Base-by-base conservation (phyloP, 2,888 invertebrate genomes). In the Scelioninae gen. 1 region DNA sequence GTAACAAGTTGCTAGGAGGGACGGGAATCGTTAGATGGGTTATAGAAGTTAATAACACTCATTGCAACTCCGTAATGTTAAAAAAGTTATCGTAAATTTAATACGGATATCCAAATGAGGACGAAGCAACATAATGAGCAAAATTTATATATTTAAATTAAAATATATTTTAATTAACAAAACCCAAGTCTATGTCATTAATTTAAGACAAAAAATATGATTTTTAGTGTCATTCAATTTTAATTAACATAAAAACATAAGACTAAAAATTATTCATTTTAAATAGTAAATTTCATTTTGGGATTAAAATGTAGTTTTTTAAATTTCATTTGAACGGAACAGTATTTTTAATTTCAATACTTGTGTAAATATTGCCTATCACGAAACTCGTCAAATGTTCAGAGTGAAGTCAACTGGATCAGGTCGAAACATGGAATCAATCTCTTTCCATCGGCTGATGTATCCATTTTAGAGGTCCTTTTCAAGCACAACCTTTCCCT, bases 391-490 rank as follows among this genome's bases (percentile, higher is more conserved):
- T n/a, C 15, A 47, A 15, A 13, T 15, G n/a, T 32, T 23, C 13
- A 43, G 31, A n/a, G 47, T 47, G n/a, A 49, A 49, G 51, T 51
- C 38, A 23, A 51, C 38, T 31, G 23, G 45, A 51, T 51, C 65
- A 38, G 23, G 34, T 13, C 38, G 23, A 51, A 65, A 66, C 29
- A 53, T 53, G 53, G 53, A 53, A 66, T 66, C 53, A 66, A 53
- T 66, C 56, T 38, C 38, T 9, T 38, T 38, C 16, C 16, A 38
- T 13, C 38, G 9, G 40, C 11, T 32, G 32, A 56, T 58, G 38
- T 45, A 55, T 55, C 34, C 40, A 32, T 74, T 63, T 55, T 74
- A n/a, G 32, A 0, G 34, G 9, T 32, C 51, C 13, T 29, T 53
- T 60, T 58, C 45, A 15, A 34, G n/a, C 29, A 15, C 16, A 11